A percentile compares a stretch with the other conserved stretches of the same genome.
Evolutionary conservation across 2,797 vertebrate genomes (phyloP).

Genomic region (Myiotriccus ornatus): DNA sequence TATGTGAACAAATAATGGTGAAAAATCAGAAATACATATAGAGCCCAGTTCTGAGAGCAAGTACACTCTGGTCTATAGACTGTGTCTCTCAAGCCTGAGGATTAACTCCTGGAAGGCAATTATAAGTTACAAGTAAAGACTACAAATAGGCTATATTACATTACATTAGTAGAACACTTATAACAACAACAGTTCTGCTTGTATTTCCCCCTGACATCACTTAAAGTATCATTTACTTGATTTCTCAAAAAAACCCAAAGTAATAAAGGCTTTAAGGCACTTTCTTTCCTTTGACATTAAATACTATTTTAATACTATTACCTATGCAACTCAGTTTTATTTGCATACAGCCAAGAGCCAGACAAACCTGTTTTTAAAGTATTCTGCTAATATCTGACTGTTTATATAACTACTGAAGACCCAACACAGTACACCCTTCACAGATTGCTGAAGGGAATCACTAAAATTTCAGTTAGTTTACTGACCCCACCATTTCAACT

Average conservation of each 20-base stretch:
- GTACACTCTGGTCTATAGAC: neutral
- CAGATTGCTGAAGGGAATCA: neutral
- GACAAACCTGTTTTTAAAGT: neutral
- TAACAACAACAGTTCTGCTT: neutral
- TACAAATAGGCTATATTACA: neutral
- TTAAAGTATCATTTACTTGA: neutral
- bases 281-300: neutral
- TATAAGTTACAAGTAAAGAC: neutral
- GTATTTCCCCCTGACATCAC: neutral
- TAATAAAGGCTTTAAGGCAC: neutral
- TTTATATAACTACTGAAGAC: neutral
- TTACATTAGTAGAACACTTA: neutral
- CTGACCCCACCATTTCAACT: neutral
- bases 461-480: neutral
- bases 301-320: neutral
- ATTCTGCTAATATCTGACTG: neutral
- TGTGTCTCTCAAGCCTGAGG: neutral
- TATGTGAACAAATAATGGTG: neutral
- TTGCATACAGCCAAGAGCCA: neutral
- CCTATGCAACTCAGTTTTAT: neutral
- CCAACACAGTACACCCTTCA: neutral
- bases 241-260: neutral
- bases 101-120: neutral
- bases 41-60: neutral
- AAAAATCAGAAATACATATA: neutral